Evolutionary conservation across 2,797 vertebrate genomes (phyloP).

Genomic region (Microchirus variegatus): DNA sequence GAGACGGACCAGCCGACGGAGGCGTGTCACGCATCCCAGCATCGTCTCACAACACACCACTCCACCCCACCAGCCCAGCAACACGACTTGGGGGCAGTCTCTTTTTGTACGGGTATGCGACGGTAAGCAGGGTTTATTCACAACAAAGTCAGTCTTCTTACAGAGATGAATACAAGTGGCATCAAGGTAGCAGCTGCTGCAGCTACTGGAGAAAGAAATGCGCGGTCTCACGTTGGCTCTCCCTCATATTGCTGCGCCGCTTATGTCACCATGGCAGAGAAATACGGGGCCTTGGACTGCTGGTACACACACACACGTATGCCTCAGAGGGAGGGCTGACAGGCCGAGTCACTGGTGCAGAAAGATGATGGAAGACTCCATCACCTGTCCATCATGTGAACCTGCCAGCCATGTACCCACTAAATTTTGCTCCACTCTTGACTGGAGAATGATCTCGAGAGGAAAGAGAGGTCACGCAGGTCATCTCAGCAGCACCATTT

Average conservation of each 20-base stretch:
- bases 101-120: conserved; percentile 40
- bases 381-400: conserved; percentile 72
- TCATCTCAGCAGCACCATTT: conserved; percentile 68
- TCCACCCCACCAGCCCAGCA: conserved; percentile 63
- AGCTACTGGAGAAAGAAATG: conserved; percentile 72
- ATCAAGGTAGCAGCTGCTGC: conserved; percentile 56
- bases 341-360: conserved; percentile 60
- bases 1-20: conserved; percentile 94
- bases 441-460: conserved; percentile 65
- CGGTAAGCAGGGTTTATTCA: conserved; percentile 33
- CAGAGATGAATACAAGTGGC: conserved; percentile 34
- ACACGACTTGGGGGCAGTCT: conserved; percentile 63
- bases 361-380: conserved; percentile 72
- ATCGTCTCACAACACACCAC: conserved; percentile 85
- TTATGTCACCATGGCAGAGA: conserved; percentile 89
- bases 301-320: conserved; percentile 65
- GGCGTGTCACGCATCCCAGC: conserved; percentile 88
- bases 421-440: conserved; percentile 26
- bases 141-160: conserved; percentile 40
- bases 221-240: conserved; percentile 69
- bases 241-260: conserved; percentile 72
- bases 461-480: conserved; percentile 58
- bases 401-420: conserved; percentile 55
- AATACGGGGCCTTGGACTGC: conserved; percentile 67
- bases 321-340: conserved; percentile 55